Percentiles rank a stretch among this genome's conserved stretches.
Evolutionary conservation across 1,140 invertebrate species (phyloP).

Genomic region (Heliothis virescens): DNA sequence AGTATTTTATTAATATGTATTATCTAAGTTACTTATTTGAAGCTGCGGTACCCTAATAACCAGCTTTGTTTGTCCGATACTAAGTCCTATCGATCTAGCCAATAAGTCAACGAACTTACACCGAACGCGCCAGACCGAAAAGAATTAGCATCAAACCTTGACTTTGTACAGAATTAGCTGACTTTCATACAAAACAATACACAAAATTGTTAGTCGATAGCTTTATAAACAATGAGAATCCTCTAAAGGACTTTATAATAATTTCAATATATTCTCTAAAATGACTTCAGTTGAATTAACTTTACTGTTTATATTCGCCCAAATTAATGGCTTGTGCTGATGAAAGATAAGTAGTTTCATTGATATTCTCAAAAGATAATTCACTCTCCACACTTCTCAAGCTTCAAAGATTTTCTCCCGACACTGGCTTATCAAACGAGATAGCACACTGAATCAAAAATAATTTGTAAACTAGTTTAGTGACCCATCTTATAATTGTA

Average conservation of each 20-base stretch:
- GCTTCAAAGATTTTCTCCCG: no score
- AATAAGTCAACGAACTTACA: conserved; percentile 45
- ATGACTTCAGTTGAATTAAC: neutral
- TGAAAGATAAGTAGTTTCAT: neutral
- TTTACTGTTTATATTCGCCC: neutral
- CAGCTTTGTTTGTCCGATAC: neutral
- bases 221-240: conserved; percentile 15
- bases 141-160: conserved; percentile 36
- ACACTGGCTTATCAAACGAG: no score
- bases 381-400: no score
- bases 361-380: no score
- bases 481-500: conserved; percentile 2
- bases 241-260: conserved; percentile 13
- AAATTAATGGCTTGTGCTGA: neutral
- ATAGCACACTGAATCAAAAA: no score
- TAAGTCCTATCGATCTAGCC: neutral
- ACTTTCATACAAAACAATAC: conserved; percentile 13
- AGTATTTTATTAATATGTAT: neutral
- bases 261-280: neutral
- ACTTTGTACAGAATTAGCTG: conserved; percentile 14
- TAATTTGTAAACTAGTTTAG: neutral
- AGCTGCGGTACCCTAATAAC: conserved; percentile 4
- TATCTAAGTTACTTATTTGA: neutral
- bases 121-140: conserved; percentile 40
- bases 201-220: conserved; percentile 1